Evolutionary conservation across 2,797 vertebrate species (phyloP).

Genomic region (Masticophis lateralis): DNA sequence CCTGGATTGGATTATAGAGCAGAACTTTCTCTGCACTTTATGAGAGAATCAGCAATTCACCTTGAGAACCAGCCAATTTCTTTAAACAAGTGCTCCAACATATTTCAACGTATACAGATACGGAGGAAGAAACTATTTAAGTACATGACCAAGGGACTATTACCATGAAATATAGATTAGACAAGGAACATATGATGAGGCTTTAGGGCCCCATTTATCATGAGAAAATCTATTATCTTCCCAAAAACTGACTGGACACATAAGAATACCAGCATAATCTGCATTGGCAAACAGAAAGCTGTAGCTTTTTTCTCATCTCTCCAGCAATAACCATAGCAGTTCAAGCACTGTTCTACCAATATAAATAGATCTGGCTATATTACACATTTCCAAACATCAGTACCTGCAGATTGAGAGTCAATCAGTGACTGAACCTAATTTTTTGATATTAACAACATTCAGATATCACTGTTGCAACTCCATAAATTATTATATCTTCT

Average conservation of each 20-base stretch:
- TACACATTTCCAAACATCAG: neutral
- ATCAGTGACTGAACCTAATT: neutral
- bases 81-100: slow-evolving; percentile 7
- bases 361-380: neutral
- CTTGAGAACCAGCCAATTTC: neutral
- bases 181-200: neutral
- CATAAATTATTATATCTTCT: neutral
- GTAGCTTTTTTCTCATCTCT: neutral
- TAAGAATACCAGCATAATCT: neutral
- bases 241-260: neutral
- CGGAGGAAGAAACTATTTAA: neutral
- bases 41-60: neutral
- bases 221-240: slow-evolving; percentile 3
- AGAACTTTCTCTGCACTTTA: neutral
- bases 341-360: neutral
- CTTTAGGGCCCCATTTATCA: fast-evolving
- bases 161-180: slow-evolving; percentile 6
- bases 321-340: neutral
- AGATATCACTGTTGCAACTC: neutral
- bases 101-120: slow-evolving; percentile 18
- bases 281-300: neutral
- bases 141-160: neutral
- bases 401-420: neutral
- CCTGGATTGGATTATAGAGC: neutral
- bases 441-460: neutral